These are phyloP conservation scores for Drosophila serrata DNA, from an alignment of 1,140 invertebrate species.

Conservation along the genomic window DNA sequence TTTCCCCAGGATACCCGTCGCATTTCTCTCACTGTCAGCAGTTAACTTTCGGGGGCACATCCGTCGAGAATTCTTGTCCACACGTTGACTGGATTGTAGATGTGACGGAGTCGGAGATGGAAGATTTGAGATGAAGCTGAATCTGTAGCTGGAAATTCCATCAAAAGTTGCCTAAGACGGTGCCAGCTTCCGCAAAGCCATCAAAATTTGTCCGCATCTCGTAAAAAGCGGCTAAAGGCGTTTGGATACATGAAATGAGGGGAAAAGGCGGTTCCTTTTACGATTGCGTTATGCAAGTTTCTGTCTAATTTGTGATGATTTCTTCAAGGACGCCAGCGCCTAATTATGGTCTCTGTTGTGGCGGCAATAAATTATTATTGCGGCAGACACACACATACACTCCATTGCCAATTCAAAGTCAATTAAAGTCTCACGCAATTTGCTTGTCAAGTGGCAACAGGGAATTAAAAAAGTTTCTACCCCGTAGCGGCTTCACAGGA, in stretches of 20 bases:
- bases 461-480: conserved; percentile 59
- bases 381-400: conserved; percentile 5
- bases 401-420: conserved; percentile 66
- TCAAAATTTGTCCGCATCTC: conserved; percentile 78
- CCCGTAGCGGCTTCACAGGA: neutral
- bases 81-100: conserved; percentile 25
- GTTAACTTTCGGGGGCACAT: conserved; percentile 62
- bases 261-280: conserved; percentile 46
- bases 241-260: conserved; percentile 55
- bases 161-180: conserved; percentile 57
- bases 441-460: conserved; percentile 59
- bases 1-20: neutral
- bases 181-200: conserved; percentile 52
- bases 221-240: conserved; percentile 52
- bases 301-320: conserved; percentile 60
- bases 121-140: neutral
- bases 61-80: conserved; percentile 59
- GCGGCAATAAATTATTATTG: conserved; percentile 53
- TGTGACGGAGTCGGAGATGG: conserved; percentile 2
- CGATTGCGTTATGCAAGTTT: conserved; percentile 64
- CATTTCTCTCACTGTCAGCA: conserved; percentile 27
- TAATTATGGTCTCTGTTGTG: conserved; percentile 25
- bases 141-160: conserved; percentile 41
- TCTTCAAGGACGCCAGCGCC: conserved; percentile 29
- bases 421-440: conserved; percentile 64